A percentile compares a stretch with the other conserved stretches of the same genome.
These are phyloP conservation scores for Spongilla lacustris DNA, from an alignment of 37 sponge, comb jelly and placozoan genomes.

Conservation along the genomic window DNA sequence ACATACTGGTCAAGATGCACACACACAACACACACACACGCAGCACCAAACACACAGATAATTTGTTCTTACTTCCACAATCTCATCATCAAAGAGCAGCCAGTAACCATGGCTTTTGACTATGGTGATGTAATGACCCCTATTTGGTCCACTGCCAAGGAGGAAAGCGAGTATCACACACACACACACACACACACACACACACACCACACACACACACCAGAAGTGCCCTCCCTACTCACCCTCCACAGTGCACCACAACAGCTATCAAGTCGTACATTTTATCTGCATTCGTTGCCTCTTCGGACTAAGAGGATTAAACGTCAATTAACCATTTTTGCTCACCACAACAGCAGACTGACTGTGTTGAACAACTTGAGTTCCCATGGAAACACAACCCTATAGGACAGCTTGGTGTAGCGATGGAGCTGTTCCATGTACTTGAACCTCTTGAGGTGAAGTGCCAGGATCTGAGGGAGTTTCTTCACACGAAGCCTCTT, in stretches of 20 bases:
- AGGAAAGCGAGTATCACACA: neutral
- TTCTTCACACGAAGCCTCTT: conserved; percentile 93
- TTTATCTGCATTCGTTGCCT: conserved; percentile 73
- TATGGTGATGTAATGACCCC: conserved; percentile 96
- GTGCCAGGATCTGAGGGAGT: conserved; percentile 89
- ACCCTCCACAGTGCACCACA: conserved; percentile 97
- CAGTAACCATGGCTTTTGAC: conserved; percentile 88
- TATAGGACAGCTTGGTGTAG: conserved; percentile 89
- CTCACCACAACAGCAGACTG: neutral
- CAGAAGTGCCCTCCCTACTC: neutral
- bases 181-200: conserved; percentile 14
- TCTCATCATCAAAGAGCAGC: conserved; percentile 93
- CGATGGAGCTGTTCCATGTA: conserved; percentile 86
- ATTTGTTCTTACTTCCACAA: conserved; percentile 53
- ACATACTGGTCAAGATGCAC: neutral
- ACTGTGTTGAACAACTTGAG: conserved; percentile 95
- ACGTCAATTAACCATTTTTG: neutral
- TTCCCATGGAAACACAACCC: conserved; percentile 97
- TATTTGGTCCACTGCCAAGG: conserved; percentile 82
- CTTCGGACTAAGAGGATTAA: conserved; percentile 60
- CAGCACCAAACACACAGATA: conserved; percentile 4
- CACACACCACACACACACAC: neutral
- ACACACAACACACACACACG: neutral
- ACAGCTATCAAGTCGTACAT: conserved; percentile 94
- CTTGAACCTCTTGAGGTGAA: conserved; percentile 98